Conservation (phyloP, 2,797 vertebrate genomes). For the Aselliscus stoliczkanus region DNA sequence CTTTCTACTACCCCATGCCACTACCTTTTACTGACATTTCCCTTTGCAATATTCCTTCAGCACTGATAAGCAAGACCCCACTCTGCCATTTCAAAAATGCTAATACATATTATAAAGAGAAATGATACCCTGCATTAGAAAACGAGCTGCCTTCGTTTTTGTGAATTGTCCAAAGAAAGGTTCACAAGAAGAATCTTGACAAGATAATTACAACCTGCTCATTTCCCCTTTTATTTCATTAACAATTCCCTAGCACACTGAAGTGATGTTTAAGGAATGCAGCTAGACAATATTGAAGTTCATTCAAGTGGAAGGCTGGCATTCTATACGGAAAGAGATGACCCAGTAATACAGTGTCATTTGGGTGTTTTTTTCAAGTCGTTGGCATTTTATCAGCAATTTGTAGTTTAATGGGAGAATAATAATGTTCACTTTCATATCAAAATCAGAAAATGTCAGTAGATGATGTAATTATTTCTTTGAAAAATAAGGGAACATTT, state of each 20-base stretch:
- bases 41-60: not conserved
- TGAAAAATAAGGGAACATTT: not conserved
- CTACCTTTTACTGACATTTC: not conserved
- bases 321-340: slow-evolving; percentile 27
- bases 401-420: slow-evolving; percentile 54
- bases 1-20: not conserved
- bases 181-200: slow-evolving; percentile 43
- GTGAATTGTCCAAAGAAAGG: slow-evolving; percentile 52
- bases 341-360: slow-evolving; percentile 72
- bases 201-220: slow-evolving; percentile 52
- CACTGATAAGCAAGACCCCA: not conserved
- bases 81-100: not conserved
- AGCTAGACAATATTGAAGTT: slow-evolving; percentile 33
- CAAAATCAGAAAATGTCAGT: slow-evolving; percentile 61
- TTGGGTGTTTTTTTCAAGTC: slow-evolving; percentile 66
- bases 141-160: slow-evolving; percentile 19
- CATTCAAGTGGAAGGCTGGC: slow-evolving; percentile 60
- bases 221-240: slow-evolving; percentile 37
- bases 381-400: slow-evolving; percentile 64
- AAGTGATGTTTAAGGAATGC: not conserved
- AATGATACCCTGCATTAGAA: slow-evolving; percentile 38
- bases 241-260: not conserved
- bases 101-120: slow-evolving; percentile 18
- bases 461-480: slow-evolving; percentile 34
- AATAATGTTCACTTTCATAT: slow-evolving; percentile 54